Evolutionary conservation across 2,113 vertebrate genomes (phyloP).

Genomic region (Vidua chalybeata): DNA sequence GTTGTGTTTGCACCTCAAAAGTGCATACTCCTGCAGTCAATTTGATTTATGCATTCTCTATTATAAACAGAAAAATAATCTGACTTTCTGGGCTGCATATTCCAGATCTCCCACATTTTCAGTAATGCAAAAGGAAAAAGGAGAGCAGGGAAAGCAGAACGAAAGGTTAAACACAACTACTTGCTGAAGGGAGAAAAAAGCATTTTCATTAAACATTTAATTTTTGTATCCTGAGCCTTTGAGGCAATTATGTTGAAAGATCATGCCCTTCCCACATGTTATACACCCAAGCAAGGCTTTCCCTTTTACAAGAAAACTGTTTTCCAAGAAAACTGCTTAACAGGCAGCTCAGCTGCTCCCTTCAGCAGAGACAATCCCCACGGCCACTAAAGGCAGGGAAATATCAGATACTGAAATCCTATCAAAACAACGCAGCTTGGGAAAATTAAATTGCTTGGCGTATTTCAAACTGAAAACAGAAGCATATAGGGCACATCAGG

Average conservation of each 20-base stretch:
- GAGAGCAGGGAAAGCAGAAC: fast-evolving
- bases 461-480: constrained; percentile 2
- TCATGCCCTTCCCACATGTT: background rate
- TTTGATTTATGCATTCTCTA: background rate
- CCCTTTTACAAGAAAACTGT: background rate
- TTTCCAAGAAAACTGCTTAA: background rate
- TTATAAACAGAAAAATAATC: background rate
- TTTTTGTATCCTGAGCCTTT: background rate
- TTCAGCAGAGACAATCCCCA: constrained; percentile 21
- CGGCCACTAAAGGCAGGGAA: background rate
- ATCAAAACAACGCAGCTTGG: constrained; percentile 53
- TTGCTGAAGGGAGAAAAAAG: background rate
- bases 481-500: background rate
- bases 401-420: constrained; percentile 21
- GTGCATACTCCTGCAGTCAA: background rate
- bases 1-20: background rate
- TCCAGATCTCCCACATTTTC: background rate
- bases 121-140: background rate
- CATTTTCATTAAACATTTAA: background rate
- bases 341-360: constrained; percentile 42
- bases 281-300: background rate
- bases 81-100: background rate
- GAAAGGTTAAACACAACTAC: background rate
- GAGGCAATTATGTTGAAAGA: background rate
- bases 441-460: constrained; percentile 28